Evolutionary conservation across 2,888 invertebrate species (phyloP).

Genomic region (Eupithecia exiguata): DNA sequence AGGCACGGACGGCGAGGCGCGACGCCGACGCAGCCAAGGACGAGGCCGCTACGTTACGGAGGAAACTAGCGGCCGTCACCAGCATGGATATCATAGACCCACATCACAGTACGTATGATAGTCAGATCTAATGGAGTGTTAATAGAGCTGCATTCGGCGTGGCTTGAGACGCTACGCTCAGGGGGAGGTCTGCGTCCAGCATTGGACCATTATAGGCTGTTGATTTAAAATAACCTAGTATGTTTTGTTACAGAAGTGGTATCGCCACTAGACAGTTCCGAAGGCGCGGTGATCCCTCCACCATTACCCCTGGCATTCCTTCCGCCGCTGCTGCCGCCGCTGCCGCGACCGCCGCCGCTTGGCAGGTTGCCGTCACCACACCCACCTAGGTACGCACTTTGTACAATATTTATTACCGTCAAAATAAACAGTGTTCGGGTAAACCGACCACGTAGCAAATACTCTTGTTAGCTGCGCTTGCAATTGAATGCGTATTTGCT

Average conservation of each 20-base stretch:
- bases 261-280: conserved; percentile 76
- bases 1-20: conserved; percentile 91
- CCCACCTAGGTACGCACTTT: conserved; percentile 68
- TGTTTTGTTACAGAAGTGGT: conserved; percentile 70
- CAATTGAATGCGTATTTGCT: too few species aligned
- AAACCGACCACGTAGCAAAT: too few species aligned
- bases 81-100: conserved; percentile 63
- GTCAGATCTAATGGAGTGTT: not conserved
- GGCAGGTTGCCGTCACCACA: conserved; percentile 84
- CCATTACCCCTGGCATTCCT: conserved; percentile 85
- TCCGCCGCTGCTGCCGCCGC: conserved; percentile 83
- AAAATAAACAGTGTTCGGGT: too few species aligned
- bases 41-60: conserved; percentile 69
- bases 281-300: conserved; percentile 72
- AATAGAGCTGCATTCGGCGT: not conserved
- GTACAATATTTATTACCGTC: too few species aligned
- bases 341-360: conserved; percentile 86
- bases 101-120: conserved; percentile 54
- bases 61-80: conserved; percentile 64
- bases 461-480: too few species aligned
- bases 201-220: too few species aligned
- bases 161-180: not conserved
- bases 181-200: too few species aligned
- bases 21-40: conserved; percentile 89
- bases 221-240: not conserved